Base-by-base conservation (phyloP, 2,888 invertebrate genomes). In the Caradrina clavipalpis region DNA sequence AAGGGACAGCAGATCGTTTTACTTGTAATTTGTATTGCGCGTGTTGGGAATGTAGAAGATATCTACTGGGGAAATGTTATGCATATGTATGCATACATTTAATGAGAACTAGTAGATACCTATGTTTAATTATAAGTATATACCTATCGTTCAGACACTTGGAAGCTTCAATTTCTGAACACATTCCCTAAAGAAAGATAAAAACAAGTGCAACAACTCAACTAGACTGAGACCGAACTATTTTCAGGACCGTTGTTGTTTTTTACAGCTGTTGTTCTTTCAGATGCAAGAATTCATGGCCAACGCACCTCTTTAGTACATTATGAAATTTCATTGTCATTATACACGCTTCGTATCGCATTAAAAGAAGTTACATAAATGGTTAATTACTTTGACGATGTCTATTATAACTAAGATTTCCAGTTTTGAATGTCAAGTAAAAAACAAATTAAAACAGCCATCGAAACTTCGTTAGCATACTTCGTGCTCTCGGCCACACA, bases 21-120 rank as follows among this genome's bases (percentile, higher is more conserved):
- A 89, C 89, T 91, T 91, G 93, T 94, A 93, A 93, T 93, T 93
- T 92, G 91, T 90, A 89, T 83, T 83, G 90, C 86, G 86, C 93
- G 92, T 92, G 93, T 86, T 80, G 76, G 72, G 92, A 92, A 91
- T 92, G 73, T 78, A 80, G 78, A 85, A 79, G 73, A 64, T 26
- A 26, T 26, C 26, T 26, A 26, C 26, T 26, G 26, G 4, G 26
- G 4, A 67, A 73, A 72, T 57, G 55, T 47, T 67, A 72, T 76
- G 68, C 71, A 70, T 76, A 76, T 69, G 68, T 71, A 69, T 67
- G 55, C 35, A 35, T 68, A 68, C 55, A 63, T 58, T 69, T 82
- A 82, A 84, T 84, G 79, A 84, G 73, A 60, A 45, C n/a, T 54
- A 50, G 10, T 22, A 10, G 51, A 17, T n/a, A n/a, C n/a, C n/a